Base-by-base conservation (phyloP, 2,888 invertebrate genomes). In the Epiperipatus broadwayi region DNA sequence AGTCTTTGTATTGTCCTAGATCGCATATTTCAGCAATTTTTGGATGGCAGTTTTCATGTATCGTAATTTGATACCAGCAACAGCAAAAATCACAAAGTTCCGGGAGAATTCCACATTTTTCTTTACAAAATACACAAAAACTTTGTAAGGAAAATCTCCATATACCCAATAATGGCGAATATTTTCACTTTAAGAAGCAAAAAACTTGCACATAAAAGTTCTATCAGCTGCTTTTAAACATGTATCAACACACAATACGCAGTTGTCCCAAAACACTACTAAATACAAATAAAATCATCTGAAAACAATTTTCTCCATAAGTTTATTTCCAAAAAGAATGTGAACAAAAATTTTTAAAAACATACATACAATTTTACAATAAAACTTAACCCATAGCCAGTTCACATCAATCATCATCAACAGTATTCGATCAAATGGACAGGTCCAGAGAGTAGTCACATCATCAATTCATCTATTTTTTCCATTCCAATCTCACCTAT, bases 231-330 rank as follows among this genome's bases (percentile, higher is more conserved):
- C 61, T 49, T 70, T 70, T 36, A 74, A 67, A 53, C 84, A 84
- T 28, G 72, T 71, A 57, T 85, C 81, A 1, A 81, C 76, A 59
- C 80, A 81, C 5, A 83, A 69, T 1, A 78, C 81, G 63, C 89
- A 89, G 45, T 77, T 79, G 63, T 87, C 85, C 61, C 89, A 89
- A 52, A 75, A 76, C 5, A 77, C 68, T 1, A 85, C 84, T n/a
- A n/a, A n/a, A n/a, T n/a, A n/a, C n/a, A n/a, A n/a, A n/a, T n/a
- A n/a, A n/a, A n/a, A n/a, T n/a, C n/a, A n/a, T n/a, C n/a, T n/a
- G n/a, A n/a, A n/a, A n/a, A n/a, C n/a, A n/a, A n/a, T n/a, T n/a
- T n/a, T n/a, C n/a, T n/a, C n/a, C n/a, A n/a, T n/a, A n/a, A n/a
- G n/a, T n/a, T n/a, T n/a, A n/a, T n/a, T n/a, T n/a, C n/a, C n/a